Conservation (phyloP, 2,888 invertebrate genomes). For the Parnassius apollo region DNA sequence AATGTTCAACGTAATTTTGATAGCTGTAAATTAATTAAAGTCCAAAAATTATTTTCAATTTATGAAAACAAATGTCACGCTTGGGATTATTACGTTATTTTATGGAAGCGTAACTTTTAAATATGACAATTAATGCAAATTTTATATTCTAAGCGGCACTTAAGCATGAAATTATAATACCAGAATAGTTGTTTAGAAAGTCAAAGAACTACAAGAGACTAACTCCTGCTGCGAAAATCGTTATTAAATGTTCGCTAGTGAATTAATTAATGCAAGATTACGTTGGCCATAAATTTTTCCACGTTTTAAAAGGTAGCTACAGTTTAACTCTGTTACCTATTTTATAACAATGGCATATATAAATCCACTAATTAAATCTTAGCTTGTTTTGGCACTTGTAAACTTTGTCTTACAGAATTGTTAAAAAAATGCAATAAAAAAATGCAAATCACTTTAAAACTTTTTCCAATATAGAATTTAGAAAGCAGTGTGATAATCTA, state of each 20-base stretch:
- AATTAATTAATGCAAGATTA: conserved; percentile 10
- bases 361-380: too few species aligned
- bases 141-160: background rate
- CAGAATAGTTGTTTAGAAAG: background rate
- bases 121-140: conserved; percentile 1
- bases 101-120: conserved; percentile 12
- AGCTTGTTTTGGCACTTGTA: too few species aligned
- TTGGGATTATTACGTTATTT: conserved; percentile 8
- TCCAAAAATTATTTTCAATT: background rate
- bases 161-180: background rate
- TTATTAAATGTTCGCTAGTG: conserved; percentile 4
- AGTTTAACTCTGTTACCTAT: too few species aligned
- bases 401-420: too few species aligned
- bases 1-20: background rate
- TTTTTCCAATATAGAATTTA: too few species aligned
- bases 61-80: conserved; percentile 13
- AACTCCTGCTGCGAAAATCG: conserved; percentile 3
- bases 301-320: too few species aligned
- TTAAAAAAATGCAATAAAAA: too few species aligned
- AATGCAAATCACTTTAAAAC: too few species aligned
- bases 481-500: too few species aligned
- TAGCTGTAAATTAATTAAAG: background rate
- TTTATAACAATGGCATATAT: too few species aligned
- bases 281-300: conserved; percentile 5
- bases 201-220: too few species aligned